Evolutionary conservation across 2,113 vertebrate genomes (phyloP), one percentile per base, ranked within the genome.

Genomic region (Edolisoma coerulescens): DNA sequence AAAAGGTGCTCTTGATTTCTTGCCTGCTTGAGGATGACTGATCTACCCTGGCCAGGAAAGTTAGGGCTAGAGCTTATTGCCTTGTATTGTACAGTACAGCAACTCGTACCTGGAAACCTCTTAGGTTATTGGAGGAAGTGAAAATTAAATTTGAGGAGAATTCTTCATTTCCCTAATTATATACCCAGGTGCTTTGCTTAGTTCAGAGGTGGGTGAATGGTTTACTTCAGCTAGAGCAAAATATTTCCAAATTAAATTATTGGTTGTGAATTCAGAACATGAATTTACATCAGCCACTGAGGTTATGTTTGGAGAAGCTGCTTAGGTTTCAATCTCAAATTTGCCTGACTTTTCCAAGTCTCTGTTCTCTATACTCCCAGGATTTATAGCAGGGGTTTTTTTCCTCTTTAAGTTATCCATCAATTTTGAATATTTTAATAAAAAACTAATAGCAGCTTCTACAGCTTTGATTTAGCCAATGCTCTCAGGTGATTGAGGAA

Each of bases 101-200:
- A 94, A 54, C 54, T 70, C 47, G 13, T 0, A 8, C 59, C 60
- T 73, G 57, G 30, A 90, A 96, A 83, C 11, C 59, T 89, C 81
- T 69, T 80, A 85, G 39, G 37, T 39, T 0, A 0, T 20, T 94
- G 63, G 24, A 94, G 54, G 63, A 93, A 89, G 53, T n/a, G 61
- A 89, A 95, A 87, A 89, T 65, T 56, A 94, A 82, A 87, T 91
- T 89, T 65, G 70, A 96, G 47, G 49, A 37, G 21, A 96, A 91
- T 80, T 65, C 78, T 79, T 73, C 16, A 21, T 87, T 91, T 97
- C 18, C 39, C 30, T 90, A 89, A 94, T 95, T 91, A 79, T 39
- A 95, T 47, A 82, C 24, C 19, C 49, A 65, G 44, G 53, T 87
- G 45, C 81, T 94, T 93, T 95, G 85, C 53, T 93, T 91, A 91